phyloP scores from a whole-genome alignment of 2,888 invertebrate genomes.

The Panopea generosa region DNA sequence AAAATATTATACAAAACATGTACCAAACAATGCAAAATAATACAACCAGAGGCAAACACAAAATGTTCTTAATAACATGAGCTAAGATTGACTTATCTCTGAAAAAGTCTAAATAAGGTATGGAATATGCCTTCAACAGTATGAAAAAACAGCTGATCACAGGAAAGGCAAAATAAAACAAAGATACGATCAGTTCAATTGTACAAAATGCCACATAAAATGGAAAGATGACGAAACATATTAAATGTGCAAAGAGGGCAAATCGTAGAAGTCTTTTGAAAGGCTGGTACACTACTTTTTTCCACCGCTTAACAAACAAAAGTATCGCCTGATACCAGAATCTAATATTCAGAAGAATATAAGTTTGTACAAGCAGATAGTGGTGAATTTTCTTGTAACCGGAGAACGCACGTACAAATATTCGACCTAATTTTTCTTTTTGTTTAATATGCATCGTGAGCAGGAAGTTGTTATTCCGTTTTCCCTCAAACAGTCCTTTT shows the following conservation, averaged over 20 bases:
- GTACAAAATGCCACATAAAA: slow-evolving; percentile 29
- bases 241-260: background rate
- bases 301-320: slow-evolving; percentile 21
- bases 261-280: background rate
- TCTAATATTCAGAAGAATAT: slow-evolving; percentile 34
- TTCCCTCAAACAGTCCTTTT: no score
- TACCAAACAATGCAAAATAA: slow-evolving; percentile 37
- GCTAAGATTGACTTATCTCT: background rate
- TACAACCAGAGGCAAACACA: slow-evolving; percentile 12
- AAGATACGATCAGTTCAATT: slow-evolving; percentile 16
- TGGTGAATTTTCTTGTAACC: slow-evolving; percentile 39
- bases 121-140: slow-evolving; percentile 23
- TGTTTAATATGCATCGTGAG: no score
- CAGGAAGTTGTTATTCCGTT: no score
- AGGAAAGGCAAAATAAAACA: slow-evolving; percentile 35
- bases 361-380: slow-evolving; percentile 31
- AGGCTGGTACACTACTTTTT: background rate
- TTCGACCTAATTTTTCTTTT: no score
- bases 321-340: slow-evolving; percentile 35
- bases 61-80: background rate
- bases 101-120: background rate
- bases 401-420: no score
- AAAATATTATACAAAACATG: slow-evolving; percentile 48
- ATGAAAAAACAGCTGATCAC: slow-evolving; percentile 33
- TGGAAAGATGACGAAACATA: slow-evolving; percentile 1